Conservation (phyloP, 1,140 invertebrate genomes). For the Dinoponera quadriceps region DNA sequence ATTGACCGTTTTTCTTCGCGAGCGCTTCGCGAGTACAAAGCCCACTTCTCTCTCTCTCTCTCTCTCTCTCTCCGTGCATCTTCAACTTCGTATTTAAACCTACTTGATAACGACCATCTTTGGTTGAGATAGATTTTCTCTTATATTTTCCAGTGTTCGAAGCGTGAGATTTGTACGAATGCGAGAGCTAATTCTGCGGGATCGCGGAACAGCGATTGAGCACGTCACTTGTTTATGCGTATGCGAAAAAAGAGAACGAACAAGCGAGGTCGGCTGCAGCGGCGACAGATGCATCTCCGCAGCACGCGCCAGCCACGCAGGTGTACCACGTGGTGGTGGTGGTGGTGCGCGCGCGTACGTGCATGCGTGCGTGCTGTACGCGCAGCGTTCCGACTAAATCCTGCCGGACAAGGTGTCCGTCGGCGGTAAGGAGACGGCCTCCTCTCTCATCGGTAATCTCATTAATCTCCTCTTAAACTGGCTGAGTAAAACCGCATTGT, state of each 20-base stretch:
- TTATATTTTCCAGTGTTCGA: too few species aligned
- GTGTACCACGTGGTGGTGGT: conserved; percentile 59
- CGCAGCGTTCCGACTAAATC: conserved; percentile 69
- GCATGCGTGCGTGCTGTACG: background rate
- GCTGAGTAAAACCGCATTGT: background rate
- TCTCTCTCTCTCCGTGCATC: too few species aligned
- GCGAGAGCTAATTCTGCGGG: too few species aligned
- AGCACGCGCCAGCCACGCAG: conserved; percentile 75
- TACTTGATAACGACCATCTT: too few species aligned
- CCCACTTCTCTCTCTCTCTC: background rate
- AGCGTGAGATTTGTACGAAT: too few species aligned
- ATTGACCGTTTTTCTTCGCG: too few species aligned
- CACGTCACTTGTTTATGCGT: conserved; percentile 7
- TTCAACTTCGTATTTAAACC: too few species aligned
- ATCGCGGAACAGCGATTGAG: background rate
- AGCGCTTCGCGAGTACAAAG: too few species aligned
- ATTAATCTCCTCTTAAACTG: conserved; percentile 43
- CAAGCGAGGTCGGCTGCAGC: background rate
- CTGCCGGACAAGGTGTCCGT: conserved; percentile 70
- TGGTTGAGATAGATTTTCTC: too few species aligned
- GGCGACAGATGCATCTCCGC: conserved; percentile 73
- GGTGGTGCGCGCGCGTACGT: too few species aligned
- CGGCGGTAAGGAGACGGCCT: conserved; percentile 11
- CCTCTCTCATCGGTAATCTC: conserved; percentile 39
- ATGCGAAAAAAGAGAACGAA: background rate